phyloP scores from a whole-genome alignment of 2,888 invertebrate genomes.

The Archaeoteleia sp. region DNA sequence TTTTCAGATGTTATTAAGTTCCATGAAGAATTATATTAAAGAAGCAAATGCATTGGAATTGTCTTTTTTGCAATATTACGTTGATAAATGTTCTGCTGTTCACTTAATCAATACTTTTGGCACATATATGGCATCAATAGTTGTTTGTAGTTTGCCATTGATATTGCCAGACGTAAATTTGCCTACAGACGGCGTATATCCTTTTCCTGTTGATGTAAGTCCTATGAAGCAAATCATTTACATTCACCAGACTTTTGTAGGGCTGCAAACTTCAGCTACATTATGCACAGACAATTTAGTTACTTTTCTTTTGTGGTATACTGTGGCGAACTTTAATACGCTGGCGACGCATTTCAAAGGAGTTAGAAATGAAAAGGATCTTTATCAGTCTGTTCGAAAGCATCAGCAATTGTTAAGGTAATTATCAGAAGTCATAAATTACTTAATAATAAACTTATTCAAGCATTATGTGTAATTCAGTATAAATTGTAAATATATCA shows the following conservation, averaged over 20 bases:
- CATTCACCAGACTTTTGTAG: slow-evolving; percentile 55
- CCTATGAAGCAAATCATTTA: slow-evolving; percentile 48
- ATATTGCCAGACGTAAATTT: slow-evolving; percentile 32
- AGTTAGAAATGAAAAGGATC: slow-evolving; percentile 22
- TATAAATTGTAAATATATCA: too few species aligned
- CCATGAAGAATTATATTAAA: slow-evolving; percentile 27
- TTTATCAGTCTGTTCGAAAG: slow-evolving; percentile 51
- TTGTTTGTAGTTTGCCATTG: slow-evolving; percentile 54
- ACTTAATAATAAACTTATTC: background rate
- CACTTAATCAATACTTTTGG: slow-evolving; percentile 42
- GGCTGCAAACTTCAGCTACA: slow-evolving; percentile 53
- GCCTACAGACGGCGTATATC: slow-evolving; percentile 49
- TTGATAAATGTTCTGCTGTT: slow-evolving; percentile 40
- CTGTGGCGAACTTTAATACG: slow-evolving; percentile 55
- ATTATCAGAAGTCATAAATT: background rate
- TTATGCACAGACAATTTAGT: slow-evolving; percentile 56
- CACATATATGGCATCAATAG: slow-evolving; percentile 44
- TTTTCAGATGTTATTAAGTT: slow-evolving; percentile 35
- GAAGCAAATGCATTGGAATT: slow-evolving; percentile 16
- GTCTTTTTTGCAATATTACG: slow-evolving; percentile 50
- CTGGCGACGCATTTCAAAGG: slow-evolving; percentile 44
- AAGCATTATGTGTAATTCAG: background rate
- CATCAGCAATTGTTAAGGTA: slow-evolving; percentile 56
- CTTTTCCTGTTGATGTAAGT: slow-evolving; percentile 48
- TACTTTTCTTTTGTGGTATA: slow-evolving; percentile 58